Evolutionary conservation across 2,113 vertebrate genomes (phyloP).

Genomic region (Petroica traversi): DNA sequence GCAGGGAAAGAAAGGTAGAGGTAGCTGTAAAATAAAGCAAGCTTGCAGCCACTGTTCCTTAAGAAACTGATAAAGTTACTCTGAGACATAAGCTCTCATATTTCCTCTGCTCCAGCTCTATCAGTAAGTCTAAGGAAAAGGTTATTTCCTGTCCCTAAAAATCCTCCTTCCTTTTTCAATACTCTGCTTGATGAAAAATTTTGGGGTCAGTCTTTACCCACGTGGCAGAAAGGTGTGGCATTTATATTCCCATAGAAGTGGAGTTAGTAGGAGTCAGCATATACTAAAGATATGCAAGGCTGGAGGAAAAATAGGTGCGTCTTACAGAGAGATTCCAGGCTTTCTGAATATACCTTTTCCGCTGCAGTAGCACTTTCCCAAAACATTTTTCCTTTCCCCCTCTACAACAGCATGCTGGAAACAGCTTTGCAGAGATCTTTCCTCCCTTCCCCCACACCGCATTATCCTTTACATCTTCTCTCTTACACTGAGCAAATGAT

Average conservation of each 20-base stretch:
- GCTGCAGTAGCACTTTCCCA: not conserved
- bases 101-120: not conserved
- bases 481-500: not conserved
- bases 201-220: not conserved
- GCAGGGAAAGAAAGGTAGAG: not conserved
- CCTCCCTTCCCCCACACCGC: not conserved
- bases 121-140: not conserved
- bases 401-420: not conserved
- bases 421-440: not conserved
- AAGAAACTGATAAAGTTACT: not conserved
- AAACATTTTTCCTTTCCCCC: not conserved
- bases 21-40: not conserved
- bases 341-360: not conserved
- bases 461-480: conserved; percentile 2
- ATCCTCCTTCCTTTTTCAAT: not conserved
- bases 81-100: not conserved
- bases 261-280: not conserved
- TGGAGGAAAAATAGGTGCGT: not conserved
- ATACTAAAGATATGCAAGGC: not conserved
- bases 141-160: not conserved
- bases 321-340: not conserved
- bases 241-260: not conserved
- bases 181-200: not conserved
- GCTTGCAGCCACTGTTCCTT: not conserved
- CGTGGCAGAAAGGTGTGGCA: not conserved